Evolutionary conservation across 2,113 vertebrate species (phyloP).

Genomic region (Stegastes partitus): DNA sequence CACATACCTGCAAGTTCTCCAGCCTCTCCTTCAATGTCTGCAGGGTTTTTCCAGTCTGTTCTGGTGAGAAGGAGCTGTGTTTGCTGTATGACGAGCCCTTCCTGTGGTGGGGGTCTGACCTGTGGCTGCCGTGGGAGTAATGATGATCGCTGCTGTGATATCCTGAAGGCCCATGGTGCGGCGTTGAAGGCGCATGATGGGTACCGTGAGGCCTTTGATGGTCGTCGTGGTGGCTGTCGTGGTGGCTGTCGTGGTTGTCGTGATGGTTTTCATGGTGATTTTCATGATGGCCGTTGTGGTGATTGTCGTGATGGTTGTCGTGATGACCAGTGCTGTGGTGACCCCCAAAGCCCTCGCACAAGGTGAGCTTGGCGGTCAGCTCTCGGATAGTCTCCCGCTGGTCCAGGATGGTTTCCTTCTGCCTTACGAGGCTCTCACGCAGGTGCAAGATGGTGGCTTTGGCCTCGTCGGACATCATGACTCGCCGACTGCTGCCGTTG

Average conservation of each 20-base stretch:
- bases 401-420: conserved; percentile 89
- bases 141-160: conserved; percentile 70
- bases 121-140: conserved; percentile 70
- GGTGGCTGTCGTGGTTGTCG: conserved; percentile 39
- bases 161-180: conserved; percentile 53
- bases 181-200: conserved; percentile 57
- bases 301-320: conserved; percentile 59
- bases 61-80: conserved; percentile 77
- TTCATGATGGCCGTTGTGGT: conserved; percentile 58
- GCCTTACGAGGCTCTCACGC: conserved; percentile 87
- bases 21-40: conserved; percentile 87
- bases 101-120: conserved; percentile 70
- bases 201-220: conserved; percentile 57
- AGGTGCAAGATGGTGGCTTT: conserved; percentile 88
- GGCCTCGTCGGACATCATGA: conserved; percentile 85
- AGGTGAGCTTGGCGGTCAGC: conserved; percentile 87
- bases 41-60: conserved; percentile 86
- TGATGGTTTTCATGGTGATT: conserved; percentile 38
- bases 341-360: conserved; percentile 85
- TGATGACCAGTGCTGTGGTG: conserved; percentile 70
- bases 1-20: conserved; percentile 86
- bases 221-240: conserved; percentile 61
- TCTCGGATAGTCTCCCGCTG: conserved; percentile 89
- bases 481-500: conserved; percentile 54
- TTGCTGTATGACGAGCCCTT: conserved; percentile 67